phyloP scores from a whole-genome alignment of 2,888 invertebrate genomes.

The Bombylius discolor region DNA sequence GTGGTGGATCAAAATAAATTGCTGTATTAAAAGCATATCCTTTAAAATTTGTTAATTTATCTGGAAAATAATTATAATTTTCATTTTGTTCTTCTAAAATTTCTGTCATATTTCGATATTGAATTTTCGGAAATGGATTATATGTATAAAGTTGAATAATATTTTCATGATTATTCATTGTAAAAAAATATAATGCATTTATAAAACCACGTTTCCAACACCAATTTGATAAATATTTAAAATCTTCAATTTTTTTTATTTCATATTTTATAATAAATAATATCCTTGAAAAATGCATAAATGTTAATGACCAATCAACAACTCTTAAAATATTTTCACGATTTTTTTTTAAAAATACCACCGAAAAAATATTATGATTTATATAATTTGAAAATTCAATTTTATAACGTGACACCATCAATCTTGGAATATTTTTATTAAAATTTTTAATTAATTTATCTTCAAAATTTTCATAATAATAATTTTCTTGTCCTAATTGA shows the following conservation, averaged over 20 bases:
- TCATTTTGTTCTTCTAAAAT: background rate
- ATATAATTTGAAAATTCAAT: background rate
- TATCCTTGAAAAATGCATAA: background rate
- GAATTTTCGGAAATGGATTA: background rate
- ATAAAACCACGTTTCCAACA: background rate
- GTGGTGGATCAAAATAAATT: background rate
- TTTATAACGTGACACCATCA: background rate
- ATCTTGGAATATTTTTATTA: background rate
- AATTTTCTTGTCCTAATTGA: too few species aligned
- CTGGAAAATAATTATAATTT: background rate
- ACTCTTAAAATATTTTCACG: background rate
- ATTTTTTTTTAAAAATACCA: background rate
- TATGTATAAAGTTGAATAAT: background rate
- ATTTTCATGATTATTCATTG: background rate
- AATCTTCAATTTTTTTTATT: background rate
- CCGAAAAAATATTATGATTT: background rate
- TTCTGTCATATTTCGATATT: background rate
- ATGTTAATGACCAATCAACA: background rate
- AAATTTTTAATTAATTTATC: too few species aligned
- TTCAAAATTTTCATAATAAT: too few species aligned
- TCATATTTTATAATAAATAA: background rate
- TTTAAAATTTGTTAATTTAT: background rate
- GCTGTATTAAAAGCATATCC: background rate
- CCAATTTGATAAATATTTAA: background rate
- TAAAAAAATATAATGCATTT: background rate